These are phyloP conservation scores for Drosophila sproati DNA, from an alignment of 1,140 invertebrate genomes.

Conservation along the genomic window DNA sequence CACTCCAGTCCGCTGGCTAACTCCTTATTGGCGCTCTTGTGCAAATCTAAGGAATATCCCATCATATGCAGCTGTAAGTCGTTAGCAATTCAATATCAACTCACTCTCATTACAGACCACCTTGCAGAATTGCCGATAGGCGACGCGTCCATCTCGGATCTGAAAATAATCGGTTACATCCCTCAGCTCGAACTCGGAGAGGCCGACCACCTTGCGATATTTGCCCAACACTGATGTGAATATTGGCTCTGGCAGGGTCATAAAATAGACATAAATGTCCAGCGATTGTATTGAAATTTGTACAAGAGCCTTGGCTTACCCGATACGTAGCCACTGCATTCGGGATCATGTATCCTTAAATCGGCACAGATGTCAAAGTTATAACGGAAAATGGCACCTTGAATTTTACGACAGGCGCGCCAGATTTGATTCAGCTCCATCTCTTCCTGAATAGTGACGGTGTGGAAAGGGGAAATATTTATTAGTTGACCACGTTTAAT, in stretches of 20 bases:
- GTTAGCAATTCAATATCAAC: neutral
- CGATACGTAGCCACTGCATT: conserved; percentile 88
- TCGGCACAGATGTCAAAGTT: conserved; percentile 89
- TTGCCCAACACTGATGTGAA: conserved; percentile 89
- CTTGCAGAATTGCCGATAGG: conserved; percentile 89
- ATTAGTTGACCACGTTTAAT: conserved; percentile 53
- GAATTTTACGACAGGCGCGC: conserved; percentile 91
- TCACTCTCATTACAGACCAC: conserved; percentile 87
- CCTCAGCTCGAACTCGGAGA: conserved; percentile 88
- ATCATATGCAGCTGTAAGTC: neutral
- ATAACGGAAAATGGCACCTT: conserved; percentile 88
- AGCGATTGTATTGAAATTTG: conserved; percentile 20
- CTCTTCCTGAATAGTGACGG: conserved; percentile 50
- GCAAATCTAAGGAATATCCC: conserved; percentile 29
- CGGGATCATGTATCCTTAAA: conserved; percentile 88
- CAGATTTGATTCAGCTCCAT: conserved; percentile 86
- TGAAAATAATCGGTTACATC: conserved; percentile 91
- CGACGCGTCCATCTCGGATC: conserved; percentile 89
- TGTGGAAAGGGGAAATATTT: conserved; percentile 6
- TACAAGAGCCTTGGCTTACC: conserved; percentile 84
- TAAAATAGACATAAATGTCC: conserved; percentile 49
- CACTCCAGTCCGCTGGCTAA: conserved; percentile 87
- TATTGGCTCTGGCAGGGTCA: conserved; percentile 86
- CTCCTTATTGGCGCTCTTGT: conserved; percentile 85
- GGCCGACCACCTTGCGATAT: conserved; percentile 87